phyloP scores from a whole-genome alignment of 2,797 vertebrate genomes.

The Anableps anableps region DNA sequence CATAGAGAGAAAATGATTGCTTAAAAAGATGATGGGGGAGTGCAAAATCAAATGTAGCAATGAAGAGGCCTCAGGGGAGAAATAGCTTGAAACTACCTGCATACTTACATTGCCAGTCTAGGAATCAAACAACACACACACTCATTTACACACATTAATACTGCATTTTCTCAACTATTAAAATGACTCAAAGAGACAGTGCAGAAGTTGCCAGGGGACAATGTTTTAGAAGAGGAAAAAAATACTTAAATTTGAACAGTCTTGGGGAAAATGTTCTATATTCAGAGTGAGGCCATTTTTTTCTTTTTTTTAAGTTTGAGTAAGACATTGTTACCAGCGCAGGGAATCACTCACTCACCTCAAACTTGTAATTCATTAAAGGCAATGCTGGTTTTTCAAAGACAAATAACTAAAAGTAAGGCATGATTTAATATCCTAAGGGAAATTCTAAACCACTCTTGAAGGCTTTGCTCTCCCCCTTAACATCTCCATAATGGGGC shows the following conservation, averaged over 20 bases:
- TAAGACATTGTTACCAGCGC: slow-evolving; percentile 38
- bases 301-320: slow-evolving; percentile 5
- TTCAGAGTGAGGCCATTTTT: slow-evolving; percentile 7
- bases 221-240: background rate
- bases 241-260: slow-evolving; percentile 11
- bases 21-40: slow-evolving; percentile 49
- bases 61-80: slow-evolving; percentile 61
- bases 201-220: background rate
- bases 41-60: slow-evolving; percentile 62
- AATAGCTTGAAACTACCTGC: slow-evolving; percentile 62
- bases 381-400: slow-evolving; percentile 34
- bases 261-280: slow-evolving; percentile 13
- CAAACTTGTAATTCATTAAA: slow-evolving; percentile 61
- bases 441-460: slow-evolving; percentile 66
- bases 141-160: slow-evolving; percentile 23
- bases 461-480: slow-evolving; percentile 59
- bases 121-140: slow-evolving; percentile 44
- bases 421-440: slow-evolving; percentile 57
- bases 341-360: slow-evolving; percentile 46
- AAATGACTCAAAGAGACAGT: slow-evolving; percentile 37
- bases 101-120: slow-evolving; percentile 58
- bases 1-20: slow-evolving; percentile 42
- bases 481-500: slow-evolving; percentile 55
- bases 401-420: slow-evolving; percentile 47
- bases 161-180: slow-evolving; percentile 23